Evolutionary conservation across 2,113 vertebrate genomes (phyloP).

Genomic region (Miniopterus natalensis): DNA sequence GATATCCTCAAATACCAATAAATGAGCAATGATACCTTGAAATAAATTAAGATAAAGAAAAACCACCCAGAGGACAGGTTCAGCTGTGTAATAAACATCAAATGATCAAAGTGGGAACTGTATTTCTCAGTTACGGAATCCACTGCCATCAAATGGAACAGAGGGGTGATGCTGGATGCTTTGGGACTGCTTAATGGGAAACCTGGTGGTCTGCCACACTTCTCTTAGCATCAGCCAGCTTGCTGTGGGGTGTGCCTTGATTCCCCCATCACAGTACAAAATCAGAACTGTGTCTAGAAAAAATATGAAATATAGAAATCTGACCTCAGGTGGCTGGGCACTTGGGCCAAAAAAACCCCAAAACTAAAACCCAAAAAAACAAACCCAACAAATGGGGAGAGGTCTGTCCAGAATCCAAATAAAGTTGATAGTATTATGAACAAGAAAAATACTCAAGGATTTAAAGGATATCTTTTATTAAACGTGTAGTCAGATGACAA

Average conservation of each 20-base stretch:
- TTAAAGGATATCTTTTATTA: constrained; percentile 39
- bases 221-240: background rate
- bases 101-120: background rate
- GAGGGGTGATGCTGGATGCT: background rate
- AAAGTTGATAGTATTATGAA: background rate
- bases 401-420: background rate
- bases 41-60: constrained; percentile 55
- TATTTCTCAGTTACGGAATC: constrained; percentile 23
- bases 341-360: background rate
- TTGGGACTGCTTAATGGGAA: constrained; percentile 38
- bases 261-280: constrained; percentile 2
- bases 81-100: background rate
- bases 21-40: background rate
- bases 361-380: background rate
- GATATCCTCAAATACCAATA: constrained; percentile 30
- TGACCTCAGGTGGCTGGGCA: constrained; percentile 2
- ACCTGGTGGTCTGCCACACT: constrained; percentile 42
- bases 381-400: background rate
- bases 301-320: constrained; percentile 55
- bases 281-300: background rate
- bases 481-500: constrained; percentile 9
- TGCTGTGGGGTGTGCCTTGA: constrained; percentile 1
- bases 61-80: background rate
- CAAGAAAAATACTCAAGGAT: background rate
- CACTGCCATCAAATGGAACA: background rate